Conservation (phyloP, 2,888 invertebrate species). For the Drosophila differens region DNA sequence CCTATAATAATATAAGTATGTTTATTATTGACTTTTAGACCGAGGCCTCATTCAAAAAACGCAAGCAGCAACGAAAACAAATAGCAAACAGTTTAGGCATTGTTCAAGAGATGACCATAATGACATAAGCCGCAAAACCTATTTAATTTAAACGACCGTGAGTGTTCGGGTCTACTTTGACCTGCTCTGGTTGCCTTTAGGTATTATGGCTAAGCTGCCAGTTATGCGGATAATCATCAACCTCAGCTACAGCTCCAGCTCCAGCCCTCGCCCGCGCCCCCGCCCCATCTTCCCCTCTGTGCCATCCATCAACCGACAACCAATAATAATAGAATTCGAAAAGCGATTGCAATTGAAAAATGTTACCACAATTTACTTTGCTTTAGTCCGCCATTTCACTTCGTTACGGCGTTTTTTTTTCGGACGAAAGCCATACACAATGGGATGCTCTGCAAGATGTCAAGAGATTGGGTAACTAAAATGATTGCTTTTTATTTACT, state of each 20-base stretch:
- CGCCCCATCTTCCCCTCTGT: slow-evolving; percentile 25
- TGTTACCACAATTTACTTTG: slow-evolving; percentile 58
- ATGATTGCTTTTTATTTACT: slow-evolving; percentile 31
- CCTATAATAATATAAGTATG: slow-evolving; percentile 5
- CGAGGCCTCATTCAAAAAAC: slow-evolving; percentile 63
- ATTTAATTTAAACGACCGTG: slow-evolving; percentile 74
- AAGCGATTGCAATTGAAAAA: slow-evolving; percentile 70
- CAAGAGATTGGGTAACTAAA: slow-evolving; percentile 62
- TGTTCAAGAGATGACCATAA: slow-evolving; percentile 64
- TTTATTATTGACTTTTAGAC: slow-evolving; percentile 47
- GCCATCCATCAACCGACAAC: slow-evolving; percentile 61
- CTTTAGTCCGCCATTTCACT: slow-evolving; percentile 11
- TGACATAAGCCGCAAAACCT: slow-evolving; percentile 71
- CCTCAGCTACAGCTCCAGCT: slow-evolving; percentile 2
- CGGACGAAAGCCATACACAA: slow-evolving; percentile 30
- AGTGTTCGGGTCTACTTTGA: slow-evolving; percentile 14
- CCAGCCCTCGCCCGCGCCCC: not conserved
- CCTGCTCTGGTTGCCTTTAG: slow-evolving; percentile 9
- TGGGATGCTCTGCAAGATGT: slow-evolving; percentile 58
- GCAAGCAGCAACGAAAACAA: slow-evolving; percentile 38
- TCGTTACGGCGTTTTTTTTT: slow-evolving; percentile 34
- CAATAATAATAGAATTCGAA: slow-evolving; percentile 69
- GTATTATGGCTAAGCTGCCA: slow-evolving; percentile 34
- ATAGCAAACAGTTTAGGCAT: slow-evolving; percentile 42
- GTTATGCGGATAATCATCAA: slow-evolving; percentile 36